Evolutionary conservation across 2,888 invertebrate species (phyloP).

Genomic region (Choreutis nemorana): DNA sequence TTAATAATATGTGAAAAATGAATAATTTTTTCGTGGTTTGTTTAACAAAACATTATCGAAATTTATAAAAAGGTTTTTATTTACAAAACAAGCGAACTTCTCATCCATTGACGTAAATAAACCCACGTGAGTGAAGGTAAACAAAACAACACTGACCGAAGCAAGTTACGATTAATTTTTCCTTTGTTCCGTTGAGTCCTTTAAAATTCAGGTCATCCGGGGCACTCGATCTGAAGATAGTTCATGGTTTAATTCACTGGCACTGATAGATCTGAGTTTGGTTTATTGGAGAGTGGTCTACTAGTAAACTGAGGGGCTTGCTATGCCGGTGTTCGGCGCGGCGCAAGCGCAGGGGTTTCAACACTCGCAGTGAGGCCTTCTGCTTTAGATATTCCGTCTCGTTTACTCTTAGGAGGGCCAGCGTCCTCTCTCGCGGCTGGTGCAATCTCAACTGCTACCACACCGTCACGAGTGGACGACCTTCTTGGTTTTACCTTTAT

Average conservation of each 20-base stretch:
- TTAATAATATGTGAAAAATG: no score
- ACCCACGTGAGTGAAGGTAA: no score
- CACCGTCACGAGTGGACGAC: slow-evolving; percentile 41
- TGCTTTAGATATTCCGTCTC: slow-evolving; percentile 29
- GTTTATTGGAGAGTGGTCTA: slow-evolving; percentile 29
- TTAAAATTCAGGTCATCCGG: no score
- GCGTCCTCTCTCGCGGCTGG: slow-evolving; percentile 21
- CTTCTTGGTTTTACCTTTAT: slow-evolving; percentile 53
- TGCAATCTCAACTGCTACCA: slow-evolving; percentile 22
- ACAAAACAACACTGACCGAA: slow-evolving; percentile 7
- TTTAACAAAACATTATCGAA: no score
- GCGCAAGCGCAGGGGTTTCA: slow-evolving; percentile 50
- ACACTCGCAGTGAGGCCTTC: slow-evolving; percentile 29
- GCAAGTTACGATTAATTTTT: no score
- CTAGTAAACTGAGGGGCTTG: slow-evolving; percentile 30
- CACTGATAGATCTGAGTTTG: slow-evolving; percentile 37
- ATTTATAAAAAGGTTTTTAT: no score
- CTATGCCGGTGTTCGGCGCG: slow-evolving; percentile 27
- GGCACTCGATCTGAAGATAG: no score
- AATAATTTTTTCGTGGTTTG: no score
- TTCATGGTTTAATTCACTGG: slow-evolving; percentile 36
- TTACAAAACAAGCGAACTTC: no score
- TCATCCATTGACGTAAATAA: no score
- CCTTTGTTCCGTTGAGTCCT: no score
- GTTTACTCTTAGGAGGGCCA: slow-evolving; percentile 21